These are phyloP conservation scores for Ceyx margarethae DNA, from an alignment of 2,113 vertebrate species.

Conservation along the genomic window DNA sequence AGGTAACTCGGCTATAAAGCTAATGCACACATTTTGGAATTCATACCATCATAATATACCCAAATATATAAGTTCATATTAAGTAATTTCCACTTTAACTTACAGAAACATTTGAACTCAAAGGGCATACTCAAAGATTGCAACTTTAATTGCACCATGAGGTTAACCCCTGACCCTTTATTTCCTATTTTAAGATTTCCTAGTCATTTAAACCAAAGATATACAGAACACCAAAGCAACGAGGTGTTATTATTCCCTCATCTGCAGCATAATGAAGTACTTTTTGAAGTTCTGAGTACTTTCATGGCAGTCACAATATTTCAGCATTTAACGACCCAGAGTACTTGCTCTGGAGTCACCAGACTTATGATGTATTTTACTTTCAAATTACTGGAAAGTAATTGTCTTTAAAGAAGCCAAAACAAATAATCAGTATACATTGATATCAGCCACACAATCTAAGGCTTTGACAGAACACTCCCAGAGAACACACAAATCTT, in stretches of 20 bases:
- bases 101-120: constrained; percentile 21
- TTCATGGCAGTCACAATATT: background rate
- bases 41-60: background rate
- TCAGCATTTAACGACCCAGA: background rate
- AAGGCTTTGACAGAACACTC: constrained; percentile 26
- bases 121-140: background rate
- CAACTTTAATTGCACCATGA: background rate
- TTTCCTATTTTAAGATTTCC: constrained; percentile 1
- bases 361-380: background rate
- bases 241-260: constrained; percentile 20
- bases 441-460: background rate
- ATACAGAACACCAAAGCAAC: background rate
- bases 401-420: constrained; percentile 25
- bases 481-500: constrained; percentile 31
- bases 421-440: constrained; percentile 25
- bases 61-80: background rate
- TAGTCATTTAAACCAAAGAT: background rate
- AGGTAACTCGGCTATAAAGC: background rate
- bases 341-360: background rate
- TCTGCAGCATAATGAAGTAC: background rate
- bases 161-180: background rate
- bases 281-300: constrained; percentile 9
- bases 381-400: background rate
- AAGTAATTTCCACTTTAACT: background rate
- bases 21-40: constrained; percentile 19